Evolutionary conservation across 2,113 vertebrate species (phyloP), one percentile per base, ranked within the genome.

Genomic region (Gobio gobio): DNA sequence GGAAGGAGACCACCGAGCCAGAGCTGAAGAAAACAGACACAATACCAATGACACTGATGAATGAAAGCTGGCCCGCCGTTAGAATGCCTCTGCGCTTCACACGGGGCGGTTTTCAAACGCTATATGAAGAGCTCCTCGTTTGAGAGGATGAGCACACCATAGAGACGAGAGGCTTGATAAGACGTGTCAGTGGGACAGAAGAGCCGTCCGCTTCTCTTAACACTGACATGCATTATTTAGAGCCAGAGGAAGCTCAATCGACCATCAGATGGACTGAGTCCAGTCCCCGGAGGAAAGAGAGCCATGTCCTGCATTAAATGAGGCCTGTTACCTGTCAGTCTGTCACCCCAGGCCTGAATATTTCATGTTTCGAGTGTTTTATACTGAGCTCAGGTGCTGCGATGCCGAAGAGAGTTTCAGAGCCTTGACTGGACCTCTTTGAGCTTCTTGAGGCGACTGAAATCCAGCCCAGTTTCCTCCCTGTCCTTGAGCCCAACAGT

Each of bases 211-310:
- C 83, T 90, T 87, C 64, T 83, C 87, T 89, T 81, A 74, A 88
- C 63, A 84, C 64, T 66, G 83, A 66, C 89, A 92, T 95, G 51
- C 87, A 95, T 95, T 93, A 94, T 94, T 94, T 86, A 94, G 86
- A 82, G 87, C 76, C 79, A 49, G 29, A 70, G 9, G 33, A 80
- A 85, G 84, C 88, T 76, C 85, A n/a, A 29, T 86, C 92, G 85
- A 89, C 49, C 59, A 47, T 86, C 56, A 85, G 84, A 87, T 77
- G 59, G 83, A 85, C n/a, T 78, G 88, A 86, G 26, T 68, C 10
- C 22, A 88, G 75, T 49, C 70, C 73, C 43, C 70, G 76, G 85
- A 81, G 40, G 47, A 1, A 16, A 81, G 7, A 24, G 36, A 84
- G 76, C 33, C 0, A 49, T 45, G 33, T 54, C 40, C 56, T 75